Base-by-base conservation (phyloP, 1,140 invertebrate species). In the Acromyrmex echinatior region DNA sequence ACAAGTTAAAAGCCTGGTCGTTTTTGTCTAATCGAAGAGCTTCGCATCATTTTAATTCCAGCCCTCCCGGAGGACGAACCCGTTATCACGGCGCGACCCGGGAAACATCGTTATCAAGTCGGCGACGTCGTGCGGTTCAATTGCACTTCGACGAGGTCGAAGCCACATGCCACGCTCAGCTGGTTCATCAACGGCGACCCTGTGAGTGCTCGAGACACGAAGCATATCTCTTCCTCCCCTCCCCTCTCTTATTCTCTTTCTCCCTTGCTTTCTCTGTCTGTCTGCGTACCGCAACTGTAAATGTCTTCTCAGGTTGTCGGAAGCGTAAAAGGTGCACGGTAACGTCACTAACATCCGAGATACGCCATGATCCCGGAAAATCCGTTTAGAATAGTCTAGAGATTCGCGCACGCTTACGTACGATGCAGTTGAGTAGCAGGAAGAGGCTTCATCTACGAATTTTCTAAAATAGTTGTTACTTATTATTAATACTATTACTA, bases 121-220 rank as follows among this genome's bases (percentile, higher is more conserved):
- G 96, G 96, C 58, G 97, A 97, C 87, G 95, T 95, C 80, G 97
- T 97, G 5, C 94, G 96, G 65, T 96, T 97, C 89, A 97, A 97
- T 93, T 98, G 97, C 93, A 97, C 97, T 18, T 97, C 97, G 16
- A 96, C 96, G 2, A 95, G 96, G 86, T 97, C 97, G 45, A 97
- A 97, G 89, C 97, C 97, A 60, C 96, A 97, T 12, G 97, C 97
- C n/a, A 96, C 96, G 60, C 95, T 98, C 45, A 96, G 95, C 25
- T 98, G 97, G 97, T 97, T 96, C 93, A 97, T 98, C 90, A 98
- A 98, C 92, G 97, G 97, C 31, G 96, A 97, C 73, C 96, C 96
- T 84, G 97, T 97, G 95, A 95, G 94, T 94, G 49, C 49, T 82
- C 63, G 62, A 62, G 80, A 74, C 51, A n/a, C 12, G n/a, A 31